Evolutionary conservation across 2,113 vertebrate species (phyloP).

Genomic region (Phalacrocorax brasilianus): DNA sequence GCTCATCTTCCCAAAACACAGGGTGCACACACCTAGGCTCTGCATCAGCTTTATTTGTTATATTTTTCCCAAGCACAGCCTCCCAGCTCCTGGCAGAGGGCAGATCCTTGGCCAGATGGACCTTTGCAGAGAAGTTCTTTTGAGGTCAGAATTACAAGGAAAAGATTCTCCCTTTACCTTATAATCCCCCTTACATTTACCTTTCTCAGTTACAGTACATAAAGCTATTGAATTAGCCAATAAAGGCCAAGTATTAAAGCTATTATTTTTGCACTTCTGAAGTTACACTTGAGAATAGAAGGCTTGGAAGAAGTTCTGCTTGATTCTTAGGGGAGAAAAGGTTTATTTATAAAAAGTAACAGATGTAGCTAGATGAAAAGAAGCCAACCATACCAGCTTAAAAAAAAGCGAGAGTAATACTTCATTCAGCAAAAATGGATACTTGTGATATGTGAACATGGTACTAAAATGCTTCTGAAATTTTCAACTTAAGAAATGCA

Average conservation of each 20-base stretch:
- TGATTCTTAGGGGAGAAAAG: slow-evolving; percentile 16
- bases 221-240: slow-evolving; percentile 49
- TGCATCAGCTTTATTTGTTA: not conserved
- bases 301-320: slow-evolving; percentile 41
- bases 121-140: slow-evolving; percentile 2
- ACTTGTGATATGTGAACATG: not conserved
- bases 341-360: slow-evolving; percentile 46
- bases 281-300: slow-evolving; percentile 51
- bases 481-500: not conserved
- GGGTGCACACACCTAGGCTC: not conserved
- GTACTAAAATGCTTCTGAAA: not conserved
- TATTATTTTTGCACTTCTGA: slow-evolving; percentile 43
- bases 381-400: not conserved
- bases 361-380: slow-evolving; percentile 49
- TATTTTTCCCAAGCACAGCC: not conserved
- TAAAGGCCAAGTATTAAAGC: slow-evolving; percentile 59
- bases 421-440: not conserved
- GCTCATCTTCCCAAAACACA: not conserved
- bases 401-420: not conserved
- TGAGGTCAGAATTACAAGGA: not conserved
- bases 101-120: not conserved
- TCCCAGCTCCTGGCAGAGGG: not conserved
- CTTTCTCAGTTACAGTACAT: slow-evolving; percentile 11
- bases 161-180: not conserved
- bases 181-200: slow-evolving; percentile 54